Base-by-base conservation (phyloP, 2,888 invertebrate genomes). In the Cylindroiulus punctatus region DNA sequence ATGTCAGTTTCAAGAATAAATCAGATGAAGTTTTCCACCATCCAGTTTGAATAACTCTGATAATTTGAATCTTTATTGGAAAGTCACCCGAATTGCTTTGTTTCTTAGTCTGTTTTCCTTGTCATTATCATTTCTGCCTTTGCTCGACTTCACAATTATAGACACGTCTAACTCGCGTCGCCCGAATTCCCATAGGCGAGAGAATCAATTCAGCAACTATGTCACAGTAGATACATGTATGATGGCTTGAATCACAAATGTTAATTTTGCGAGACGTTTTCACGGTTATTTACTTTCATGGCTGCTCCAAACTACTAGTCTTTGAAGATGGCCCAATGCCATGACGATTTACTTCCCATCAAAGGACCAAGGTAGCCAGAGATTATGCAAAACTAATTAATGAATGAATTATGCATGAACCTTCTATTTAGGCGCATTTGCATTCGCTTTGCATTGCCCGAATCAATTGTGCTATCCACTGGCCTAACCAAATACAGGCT, bases 231-330 rank as follows among this genome's bases (percentile, higher is more conserved):
- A 47, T 47, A 47, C 42, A 42, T 42, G 10, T 44, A 44, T 44
- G 52, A 1, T 19, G 52, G n/a, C 52, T n/a, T n/a, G 17, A 52
- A 52, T 52, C 52, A 52, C 52, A 52, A 52, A 17, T 52, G 52
- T 52, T 52, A 52, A 52, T 52, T 52, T 17, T 52, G 52, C 52
- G n/a, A 52, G 52, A 52, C 52, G n/a, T 52, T 52, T 52, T 52
- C 52, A 52, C 52, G 52, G 52, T n/a, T 52, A 52, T 52, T 52
- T 52, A 52, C 52, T n/a, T 52, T 52, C 52, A 52, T 52, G 52
- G 52, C n/a, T 2, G 52, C n/a, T 52, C n/a, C n/a, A 52, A 52
- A 52, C 52, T n/a, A 52, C 52, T 52, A 52, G 52, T 52, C 52
- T 52, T 52, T 52, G 52, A 52, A n/a, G 52, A 52, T n/a, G 52